phyloP scores from a whole-genome alignment of 2,888 invertebrate genomes.

The Diadegma fenestrale region DNA sequence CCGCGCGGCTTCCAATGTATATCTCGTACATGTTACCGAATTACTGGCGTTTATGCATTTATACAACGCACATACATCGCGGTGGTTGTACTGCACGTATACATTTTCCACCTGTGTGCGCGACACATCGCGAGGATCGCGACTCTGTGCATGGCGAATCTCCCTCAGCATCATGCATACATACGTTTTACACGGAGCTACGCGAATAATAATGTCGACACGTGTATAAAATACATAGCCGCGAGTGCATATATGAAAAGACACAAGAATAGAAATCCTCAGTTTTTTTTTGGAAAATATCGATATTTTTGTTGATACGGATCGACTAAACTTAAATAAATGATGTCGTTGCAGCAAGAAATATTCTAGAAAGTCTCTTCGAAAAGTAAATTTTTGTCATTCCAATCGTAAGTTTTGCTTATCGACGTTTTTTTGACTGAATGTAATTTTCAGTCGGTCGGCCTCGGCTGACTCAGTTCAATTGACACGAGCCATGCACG shows the following conservation, averaged over 20 bases:
- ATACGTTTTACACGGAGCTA: background rate
- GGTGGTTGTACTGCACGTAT: no score
- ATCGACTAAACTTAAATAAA: no score
- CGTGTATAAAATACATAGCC: background rate
- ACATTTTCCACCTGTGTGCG: conserved; percentile 9
- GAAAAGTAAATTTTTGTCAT: no score
- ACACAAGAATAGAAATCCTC: conserved; percentile 18
- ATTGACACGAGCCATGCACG: conserved; percentile 24
- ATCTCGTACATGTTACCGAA: conserved; percentile 57
- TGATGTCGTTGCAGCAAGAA: no score
- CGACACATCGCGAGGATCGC: conserved; percentile 19
- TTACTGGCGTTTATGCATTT: conserved; percentile 28
- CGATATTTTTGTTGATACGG: no score
- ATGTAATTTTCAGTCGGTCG: no score
- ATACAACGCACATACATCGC: no score
- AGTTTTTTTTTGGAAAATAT: no score
- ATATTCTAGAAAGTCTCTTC: no score
- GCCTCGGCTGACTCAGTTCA: no score
- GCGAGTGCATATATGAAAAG: background rate
- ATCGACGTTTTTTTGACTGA: no score
- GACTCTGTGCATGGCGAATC: conserved; percentile 32
- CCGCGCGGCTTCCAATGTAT: conserved; percentile 67
- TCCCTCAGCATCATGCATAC: conserved; percentile 20
- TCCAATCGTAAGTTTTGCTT: no score
- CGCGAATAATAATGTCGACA: conserved; percentile 7